Percentiles rank a stretch among this genome's conserved stretches.
Evolutionary conservation across 1,140 invertebrate species (phyloP).

Genomic region (Anthonomus grandis): DNA sequence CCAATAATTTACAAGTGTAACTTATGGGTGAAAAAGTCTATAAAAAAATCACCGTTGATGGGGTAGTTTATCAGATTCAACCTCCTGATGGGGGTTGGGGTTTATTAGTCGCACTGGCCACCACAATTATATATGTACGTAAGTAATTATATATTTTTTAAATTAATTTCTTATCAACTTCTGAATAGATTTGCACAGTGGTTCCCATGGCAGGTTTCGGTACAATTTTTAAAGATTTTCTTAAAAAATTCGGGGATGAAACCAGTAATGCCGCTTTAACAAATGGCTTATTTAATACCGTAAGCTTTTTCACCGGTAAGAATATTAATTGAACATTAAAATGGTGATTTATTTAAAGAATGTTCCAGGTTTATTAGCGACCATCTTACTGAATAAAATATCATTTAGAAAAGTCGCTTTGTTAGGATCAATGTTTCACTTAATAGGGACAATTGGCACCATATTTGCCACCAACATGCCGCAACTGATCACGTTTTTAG

Average conservation of each 20-base stretch:
- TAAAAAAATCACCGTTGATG: too few species aligned
- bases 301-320: constrained; percentile 56
- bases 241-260: constrained; percentile 56
- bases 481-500: constrained; percentile 6
- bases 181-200: constrained; percentile 52
- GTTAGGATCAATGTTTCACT: constrained; percentile 6
- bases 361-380: constrained; percentile 12
- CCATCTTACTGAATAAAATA: constrained; percentile 7
- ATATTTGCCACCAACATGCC: constrained; percentile 4
- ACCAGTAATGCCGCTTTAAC: constrained; percentile 58
- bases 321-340: neutral
- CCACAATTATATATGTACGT: constrained; percentile 4
- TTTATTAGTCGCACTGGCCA: neutral
- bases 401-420: constrained; percentile 15
- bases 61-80: too few species aligned
- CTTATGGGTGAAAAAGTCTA: too few species aligned
- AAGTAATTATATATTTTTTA: too few species aligned
- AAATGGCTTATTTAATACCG: constrained; percentile 58
- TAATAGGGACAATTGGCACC: constrained; percentile 3
- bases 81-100: constrained; percentile 18
- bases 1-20: too few species aligned
- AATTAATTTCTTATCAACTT: too few species aligned
- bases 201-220: constrained; percentile 61
- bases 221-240: constrained; percentile 62
- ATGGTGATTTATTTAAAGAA: neutral